Evolutionary conservation across 2,888 invertebrate species (phyloP).

Genomic region (Sericinus montela): DNA sequence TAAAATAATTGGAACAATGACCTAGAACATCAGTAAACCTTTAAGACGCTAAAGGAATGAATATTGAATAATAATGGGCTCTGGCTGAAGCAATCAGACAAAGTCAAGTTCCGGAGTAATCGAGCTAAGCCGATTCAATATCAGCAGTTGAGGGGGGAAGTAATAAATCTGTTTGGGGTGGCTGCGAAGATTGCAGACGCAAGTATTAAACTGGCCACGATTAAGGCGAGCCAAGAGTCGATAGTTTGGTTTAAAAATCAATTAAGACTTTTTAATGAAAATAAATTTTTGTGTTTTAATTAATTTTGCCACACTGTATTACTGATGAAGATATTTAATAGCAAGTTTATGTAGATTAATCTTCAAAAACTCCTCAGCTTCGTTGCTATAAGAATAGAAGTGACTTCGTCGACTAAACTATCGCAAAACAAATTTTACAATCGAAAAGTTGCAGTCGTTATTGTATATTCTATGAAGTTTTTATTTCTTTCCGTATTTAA

Average conservation of each 20-base stretch:
- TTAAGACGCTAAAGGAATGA: constrained; percentile 12
- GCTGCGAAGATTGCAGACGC: background rate
- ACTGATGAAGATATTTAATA: too few species aligned
- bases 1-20: background rate
- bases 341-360: too few species aligned
- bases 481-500: too few species aligned
- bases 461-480: too few species aligned
- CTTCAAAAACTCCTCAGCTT: too few species aligned
- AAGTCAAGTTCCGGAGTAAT: constrained; percentile 4
- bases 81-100: constrained; percentile 13
- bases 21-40: background rate
- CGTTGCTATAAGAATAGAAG: too few species aligned
- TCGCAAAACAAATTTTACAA: too few species aligned
- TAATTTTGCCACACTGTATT: too few species aligned
- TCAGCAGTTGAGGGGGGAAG: constrained; percentile 7
- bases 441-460: too few species aligned
- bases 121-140: constrained; percentile 13
- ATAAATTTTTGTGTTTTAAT: too few species aligned
- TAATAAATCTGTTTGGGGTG: constrained; percentile 8
- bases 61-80: constrained; percentile 15
- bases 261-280: too few species aligned
- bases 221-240: background rate
- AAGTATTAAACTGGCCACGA: background rate
- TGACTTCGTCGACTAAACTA: too few species aligned
- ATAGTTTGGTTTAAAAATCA: background rate